Evolutionary conservation across 1,140 invertebrate species (phyloP).

Genomic region (Forficula auricularia): DNA sequence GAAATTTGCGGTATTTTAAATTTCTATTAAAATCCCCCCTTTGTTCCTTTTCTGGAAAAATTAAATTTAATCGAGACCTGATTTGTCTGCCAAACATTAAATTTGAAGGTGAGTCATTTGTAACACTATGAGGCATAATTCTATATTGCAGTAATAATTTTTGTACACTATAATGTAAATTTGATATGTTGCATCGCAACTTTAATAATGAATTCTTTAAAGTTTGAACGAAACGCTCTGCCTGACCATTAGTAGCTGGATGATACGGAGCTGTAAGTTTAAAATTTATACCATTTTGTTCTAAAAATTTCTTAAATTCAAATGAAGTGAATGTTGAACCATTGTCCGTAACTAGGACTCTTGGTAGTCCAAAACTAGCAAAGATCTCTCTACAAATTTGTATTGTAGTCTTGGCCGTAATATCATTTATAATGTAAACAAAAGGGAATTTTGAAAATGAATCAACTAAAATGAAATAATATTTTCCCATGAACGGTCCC

Average conservation of each 20-base stretch:
- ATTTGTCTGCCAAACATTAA: no score
- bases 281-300: constrained; percentile 14
- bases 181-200: no score
- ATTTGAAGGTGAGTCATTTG: no score
- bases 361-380: constrained; percentile 14
- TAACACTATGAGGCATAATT: no score
- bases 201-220: no score
- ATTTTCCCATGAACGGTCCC: not conserved
- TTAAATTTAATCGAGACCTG: no score
- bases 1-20: no score
- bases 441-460: not conserved
- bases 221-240: constrained; percentile 19
- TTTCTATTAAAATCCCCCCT: no score
- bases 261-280: constrained; percentile 13
- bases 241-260: constrained; percentile 15
- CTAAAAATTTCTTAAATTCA: constrained; percentile 15
- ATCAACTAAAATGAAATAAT: not conserved
- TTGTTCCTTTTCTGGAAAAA: no score
- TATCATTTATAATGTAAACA: not conserved
- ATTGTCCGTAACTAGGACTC: constrained; percentile 18
- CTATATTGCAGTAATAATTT: no score
- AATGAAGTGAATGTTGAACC: constrained; percentile 15
- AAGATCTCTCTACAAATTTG: not conserved
- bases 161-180: no score
- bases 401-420: not conserved